These are phyloP conservation scores for Protonemura montana DNA, from an alignment of 2,888 invertebrate species.

Conservation along the genomic window DNA sequence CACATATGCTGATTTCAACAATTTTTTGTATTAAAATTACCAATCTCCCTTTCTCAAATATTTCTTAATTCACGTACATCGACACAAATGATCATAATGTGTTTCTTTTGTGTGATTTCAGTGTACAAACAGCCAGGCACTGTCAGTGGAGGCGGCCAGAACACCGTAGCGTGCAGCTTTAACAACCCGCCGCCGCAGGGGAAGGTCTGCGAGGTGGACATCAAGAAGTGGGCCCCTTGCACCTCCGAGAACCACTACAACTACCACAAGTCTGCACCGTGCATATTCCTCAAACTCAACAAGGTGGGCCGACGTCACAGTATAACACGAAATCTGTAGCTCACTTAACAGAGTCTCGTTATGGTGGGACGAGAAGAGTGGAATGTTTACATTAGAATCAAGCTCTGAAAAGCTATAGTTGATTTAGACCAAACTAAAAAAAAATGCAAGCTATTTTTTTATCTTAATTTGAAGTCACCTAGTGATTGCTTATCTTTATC, in stretches of 20 bases:
- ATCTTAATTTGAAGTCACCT: not conserved
- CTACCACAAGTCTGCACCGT: constrained; percentile 86
- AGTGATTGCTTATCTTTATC: not conserved
- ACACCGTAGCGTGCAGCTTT: constrained; percentile 71
- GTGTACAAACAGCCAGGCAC: constrained; percentile 57
- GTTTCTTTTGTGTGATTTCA: constrained; percentile 51
- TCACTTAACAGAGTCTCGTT: no score
- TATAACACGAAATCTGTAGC: no score
- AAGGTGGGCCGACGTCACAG: constrained; percentile 78
- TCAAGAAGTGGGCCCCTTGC: constrained; percentile 78
- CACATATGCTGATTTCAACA: no score
- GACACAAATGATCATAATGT: no score
- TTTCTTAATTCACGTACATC: no score
- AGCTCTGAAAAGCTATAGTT: no score
- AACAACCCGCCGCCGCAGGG: constrained; percentile 68
- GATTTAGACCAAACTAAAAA: constrained; percentile 28
- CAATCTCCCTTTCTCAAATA: no score
- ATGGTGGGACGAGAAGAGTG: no score
- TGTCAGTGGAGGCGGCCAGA: constrained; percentile 58
- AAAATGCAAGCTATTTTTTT: not conserved
- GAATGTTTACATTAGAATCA: no score
- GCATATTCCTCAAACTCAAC: constrained; percentile 96
- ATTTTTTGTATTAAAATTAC: no score
- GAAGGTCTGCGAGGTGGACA: constrained; percentile 84
- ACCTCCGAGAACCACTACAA: constrained; percentile 81